A percentile compares a stretch with the other conserved stretches of the same genome.
These are phyloP conservation scores for Zaprionus inermis DNA, from an alignment of 1,140 invertebrate species.

Conservation along the genomic window DNA sequence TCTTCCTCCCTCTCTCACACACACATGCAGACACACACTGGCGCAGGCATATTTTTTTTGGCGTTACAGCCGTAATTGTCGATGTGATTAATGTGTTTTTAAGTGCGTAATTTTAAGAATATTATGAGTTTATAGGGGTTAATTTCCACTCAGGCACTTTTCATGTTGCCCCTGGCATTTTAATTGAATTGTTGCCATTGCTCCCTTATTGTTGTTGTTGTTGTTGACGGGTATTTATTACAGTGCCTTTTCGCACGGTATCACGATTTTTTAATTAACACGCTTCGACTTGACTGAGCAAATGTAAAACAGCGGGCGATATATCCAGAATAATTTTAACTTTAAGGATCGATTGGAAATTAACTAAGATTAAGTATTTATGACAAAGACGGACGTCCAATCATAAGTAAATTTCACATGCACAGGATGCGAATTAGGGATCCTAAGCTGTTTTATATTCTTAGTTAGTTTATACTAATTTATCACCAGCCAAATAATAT, in stretches of 20 bases:
- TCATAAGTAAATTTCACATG: too few species aligned
- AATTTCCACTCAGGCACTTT: conserved; percentile 76
- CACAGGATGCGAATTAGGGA: too few species aligned
- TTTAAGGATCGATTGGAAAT: background rate
- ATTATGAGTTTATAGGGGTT: conserved; percentile 82
- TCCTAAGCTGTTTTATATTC: too few species aligned
- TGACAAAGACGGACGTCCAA: too few species aligned
- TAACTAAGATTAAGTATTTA: too few species aligned
- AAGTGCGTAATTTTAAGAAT: conserved; percentile 82
- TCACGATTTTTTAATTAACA: conserved; percentile 77
- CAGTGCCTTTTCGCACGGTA: conserved; percentile 52
- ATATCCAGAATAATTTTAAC: background rate
- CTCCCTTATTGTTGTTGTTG: conserved; percentile 40
- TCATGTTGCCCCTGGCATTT: conserved; percentile 71
- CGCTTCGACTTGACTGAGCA: conserved; percentile 48
- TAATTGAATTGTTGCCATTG: conserved; percentile 82
- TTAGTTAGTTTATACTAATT: too few species aligned
- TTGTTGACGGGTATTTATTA: conserved; percentile 58
- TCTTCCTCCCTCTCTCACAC: background rate
- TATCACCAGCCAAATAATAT: too few species aligned
- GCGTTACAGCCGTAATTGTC: conserved; percentile 69
- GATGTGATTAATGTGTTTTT: conserved; percentile 83
- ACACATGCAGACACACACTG: conserved; percentile 21
- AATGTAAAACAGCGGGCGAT: conserved; percentile 36
- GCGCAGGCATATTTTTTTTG: conserved; percentile 39